These are phyloP conservation scores for Drosophila guanche DNA, from an alignment of 1,140 invertebrate genomes.

Conservation along the genomic window DNA sequence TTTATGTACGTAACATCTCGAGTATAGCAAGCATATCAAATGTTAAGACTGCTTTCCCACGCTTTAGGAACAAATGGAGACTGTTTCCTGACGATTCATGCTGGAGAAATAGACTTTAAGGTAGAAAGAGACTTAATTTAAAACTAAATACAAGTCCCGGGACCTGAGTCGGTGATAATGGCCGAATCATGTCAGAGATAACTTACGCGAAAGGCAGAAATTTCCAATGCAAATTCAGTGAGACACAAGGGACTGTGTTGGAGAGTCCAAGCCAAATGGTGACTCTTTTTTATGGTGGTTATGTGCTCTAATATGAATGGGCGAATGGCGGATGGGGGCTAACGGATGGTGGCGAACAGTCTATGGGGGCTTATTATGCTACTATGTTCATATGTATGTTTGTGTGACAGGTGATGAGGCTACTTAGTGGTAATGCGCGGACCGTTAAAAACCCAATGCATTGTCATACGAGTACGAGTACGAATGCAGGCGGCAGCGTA, in stretches of 20 bases:
- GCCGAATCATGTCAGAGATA: conserved; percentile 64
- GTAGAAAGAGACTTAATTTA: neutral
- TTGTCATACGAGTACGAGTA: conserved; percentile 32
- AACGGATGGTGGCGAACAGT: conserved; percentile 42
- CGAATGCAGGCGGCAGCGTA: conserved; percentile 4
- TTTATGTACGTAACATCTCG: conserved; percentile 14
- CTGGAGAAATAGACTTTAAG: conserved; percentile 12
- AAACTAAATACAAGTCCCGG: neutral
- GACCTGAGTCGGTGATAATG: conserved; percentile 8
- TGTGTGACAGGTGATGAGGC: conserved; percentile 39
- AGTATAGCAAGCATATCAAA: conserved; percentile 42
- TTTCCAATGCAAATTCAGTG: conserved; percentile 47
- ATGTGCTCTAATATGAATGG: conserved; percentile 36
- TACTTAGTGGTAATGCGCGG: conserved; percentile 63
- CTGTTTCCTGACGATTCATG: conserved; percentile 34
- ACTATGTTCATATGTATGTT: conserved; percentile 35
- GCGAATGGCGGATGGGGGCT: conserved; percentile 4
- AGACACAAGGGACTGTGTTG: neutral
- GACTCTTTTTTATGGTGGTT: conserved; percentile 20
- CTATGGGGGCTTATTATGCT: conserved; percentile 64
- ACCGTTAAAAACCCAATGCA: conserved; percentile 53
- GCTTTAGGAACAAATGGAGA: conserved; percentile 53
- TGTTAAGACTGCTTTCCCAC: conserved; percentile 58
- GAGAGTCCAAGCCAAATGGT: conserved; percentile 16
- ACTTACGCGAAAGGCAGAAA: conserved; percentile 60